Evolutionary conservation across 2,888 invertebrate species (phyloP), one percentile per base, ranked within the genome.

Genomic region (Apodemia duryi): DNA sequence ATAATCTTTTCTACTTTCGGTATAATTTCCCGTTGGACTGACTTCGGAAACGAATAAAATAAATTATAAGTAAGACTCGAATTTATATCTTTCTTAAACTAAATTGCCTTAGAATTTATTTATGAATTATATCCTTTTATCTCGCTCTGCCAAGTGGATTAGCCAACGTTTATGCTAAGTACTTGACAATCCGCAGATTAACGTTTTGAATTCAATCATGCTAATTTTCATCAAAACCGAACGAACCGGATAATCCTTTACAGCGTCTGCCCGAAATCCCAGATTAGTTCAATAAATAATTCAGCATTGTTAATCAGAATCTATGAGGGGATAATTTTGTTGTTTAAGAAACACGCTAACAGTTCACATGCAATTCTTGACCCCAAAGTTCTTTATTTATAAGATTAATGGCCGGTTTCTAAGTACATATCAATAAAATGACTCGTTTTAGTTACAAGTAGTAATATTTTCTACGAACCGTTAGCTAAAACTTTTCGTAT

Each of bases 161-260:
- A 67, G 63, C 38, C 46, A 61, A 54, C 64, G 63, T 65, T 66
- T 61, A 67, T 61, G 66, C 63, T 68, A 69, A 70, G 68, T 69
- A 70, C 68, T 68, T 66, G 71, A 68, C 66, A 73, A 66, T 69
- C 69, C 68, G 61, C 68, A 69, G 68, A 61, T 66, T 68, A 67
- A 62, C 66, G 66, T 67, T 68, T 66, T 32, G 67, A 61, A 65
- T 69, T 66, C 64, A 68, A 70, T 66, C 67, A 68, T 66, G 66
- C 65, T 68, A 68, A 71, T 71, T 63, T 63, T 63, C 46, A 65
- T 62, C 66, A 64, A 67, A 65, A 54, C 62, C 64, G 61, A 54
- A 57, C 52, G 61, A 61, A 43, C 51, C 38, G 64, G 32, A 61
- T 64, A 64, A 64, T 51, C 38, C 41, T 28, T 38, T 51, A 32